Percentiles rank a stretch among this genome's conserved stretches.
phyloP scores from a whole-genome alignment of 2,888 invertebrate species.

The Lamellibrachia columna region DNA sequence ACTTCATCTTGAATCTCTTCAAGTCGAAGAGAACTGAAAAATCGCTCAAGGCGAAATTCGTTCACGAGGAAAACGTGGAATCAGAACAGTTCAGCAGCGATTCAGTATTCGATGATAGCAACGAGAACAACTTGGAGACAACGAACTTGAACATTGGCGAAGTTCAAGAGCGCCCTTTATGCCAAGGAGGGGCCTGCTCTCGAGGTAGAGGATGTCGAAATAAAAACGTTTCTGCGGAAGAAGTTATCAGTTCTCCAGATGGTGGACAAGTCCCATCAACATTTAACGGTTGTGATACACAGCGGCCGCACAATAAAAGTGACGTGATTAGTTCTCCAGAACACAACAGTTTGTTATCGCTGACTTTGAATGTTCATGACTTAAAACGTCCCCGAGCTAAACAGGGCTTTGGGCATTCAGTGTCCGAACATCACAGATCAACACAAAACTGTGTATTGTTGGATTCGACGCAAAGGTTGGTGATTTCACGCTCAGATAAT shows the following conservation, averaged over 20 bases:
- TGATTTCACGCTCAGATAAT: background rate
- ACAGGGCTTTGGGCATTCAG: background rate
- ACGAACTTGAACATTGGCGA: background rate
- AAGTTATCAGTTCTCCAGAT: background rate
- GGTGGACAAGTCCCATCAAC: background rate
- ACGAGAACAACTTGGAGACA: background rate
- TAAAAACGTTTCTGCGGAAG: background rate
- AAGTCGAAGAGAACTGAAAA: conserved; percentile 7
- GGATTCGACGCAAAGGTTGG: background rate
- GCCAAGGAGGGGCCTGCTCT: background rate
- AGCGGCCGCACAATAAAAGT: background rate
- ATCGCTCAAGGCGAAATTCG: background rate
- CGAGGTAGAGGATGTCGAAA: background rate
- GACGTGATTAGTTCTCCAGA: background rate
- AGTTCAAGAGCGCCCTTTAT: background rate
- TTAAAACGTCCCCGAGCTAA: background rate
- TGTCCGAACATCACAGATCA: background rate
- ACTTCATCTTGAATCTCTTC: background rate
- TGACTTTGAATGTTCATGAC: background rate
- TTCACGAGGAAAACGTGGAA: background rate
- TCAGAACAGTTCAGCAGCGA: background rate
- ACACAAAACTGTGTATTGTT: background rate
- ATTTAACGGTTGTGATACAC: background rate
- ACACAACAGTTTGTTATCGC: background rate
- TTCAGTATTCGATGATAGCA: background rate